These are phyloP conservation scores for Drosophila nigromelanica DNA, from an alignment of 1,140 invertebrate species.

Conservation along the genomic window DNA sequence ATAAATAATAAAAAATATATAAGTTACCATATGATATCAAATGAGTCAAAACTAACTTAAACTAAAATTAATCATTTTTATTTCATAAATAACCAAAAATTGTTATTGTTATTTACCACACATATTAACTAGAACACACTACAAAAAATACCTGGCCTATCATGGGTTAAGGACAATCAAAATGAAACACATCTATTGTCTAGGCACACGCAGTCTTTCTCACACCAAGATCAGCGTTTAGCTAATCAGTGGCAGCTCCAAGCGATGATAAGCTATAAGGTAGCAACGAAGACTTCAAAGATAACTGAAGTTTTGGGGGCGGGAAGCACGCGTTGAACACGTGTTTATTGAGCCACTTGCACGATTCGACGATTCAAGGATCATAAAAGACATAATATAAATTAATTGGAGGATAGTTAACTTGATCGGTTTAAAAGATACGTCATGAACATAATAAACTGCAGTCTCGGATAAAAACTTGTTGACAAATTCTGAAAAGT, in stretches of 20 bases:
- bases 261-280: constrained; percentile 13
- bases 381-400: neutral
- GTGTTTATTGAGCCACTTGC: constrained; percentile 5
- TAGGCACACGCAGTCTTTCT: neutral
- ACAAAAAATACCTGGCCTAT: neutral
- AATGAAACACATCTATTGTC: neutral
- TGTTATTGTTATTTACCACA: no score
- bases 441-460: constrained; percentile 56
- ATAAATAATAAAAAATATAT: no score
- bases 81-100: no score
- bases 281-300: constrained; percentile 6
- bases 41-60: no score
- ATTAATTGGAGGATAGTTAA: neutral
- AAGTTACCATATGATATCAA: no score
- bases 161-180: neutral
- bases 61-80: no score
- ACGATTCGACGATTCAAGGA: constrained; percentile 7
- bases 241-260: constrained; percentile 4
- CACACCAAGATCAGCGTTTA: neutral
- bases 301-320: neutral
- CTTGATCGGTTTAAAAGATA: constrained; percentile 6
- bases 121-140: no score
- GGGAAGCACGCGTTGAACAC: constrained; percentile 15
- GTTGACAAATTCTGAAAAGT: constrained; percentile 24
- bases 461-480: constrained; percentile 15